Evolutionary conservation across 2,888 invertebrate species (phyloP), one percentile per base, ranked within the genome.

Genomic region (Eubasilissa splendida): DNA sequence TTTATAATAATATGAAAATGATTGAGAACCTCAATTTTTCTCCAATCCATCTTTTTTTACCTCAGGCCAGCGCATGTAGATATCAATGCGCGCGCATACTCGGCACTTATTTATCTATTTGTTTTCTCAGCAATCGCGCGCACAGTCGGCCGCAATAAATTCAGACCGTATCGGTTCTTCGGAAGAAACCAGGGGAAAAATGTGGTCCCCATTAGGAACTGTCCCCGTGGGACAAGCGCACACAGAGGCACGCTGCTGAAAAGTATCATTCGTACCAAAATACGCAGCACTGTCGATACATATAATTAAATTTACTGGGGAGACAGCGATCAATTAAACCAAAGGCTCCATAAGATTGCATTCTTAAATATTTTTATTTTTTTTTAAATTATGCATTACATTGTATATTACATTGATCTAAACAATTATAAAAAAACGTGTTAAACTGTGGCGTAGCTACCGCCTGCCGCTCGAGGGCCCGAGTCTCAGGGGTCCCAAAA

Each of bases 91-190:
- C 66, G 66, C 66, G 66, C 66, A 50, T 66, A 9, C 58, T 4
- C n/a, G 42, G 11, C 58, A 11, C 42, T 66, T 66, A 66, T 50
- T 66, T 66, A 66, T 66, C 66, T 66, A 53, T 76, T 63, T 65
- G 76, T 65, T 76, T 42, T 14, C 52, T 63, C 65, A 14, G 76
- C 76, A 76, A 76, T 76, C 65, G 65, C 52, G 65, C 54, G 65
- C 60, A 65, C 65, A 53, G 76, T 33, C 54, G 76, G 76, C 31
- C 65, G 76, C 76, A 63, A 76, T 76, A 76, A 76, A 76, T 76
- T 65, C 31, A 52, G 63, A 12, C 58, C 50, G 66, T 76, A 76
- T 76, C 76, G 11, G 42, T 50, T 33, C n/a, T 33, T 52, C 22
- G 53, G 53, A 14, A 52, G 42, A 31, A 11, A 11, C n/a, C 77